Percentiles rank a stretch among this genome's conserved stretches.
Evolutionary conservation across 2,888 invertebrate species (phyloP).

Genomic region (Oithona nana): DNA sequence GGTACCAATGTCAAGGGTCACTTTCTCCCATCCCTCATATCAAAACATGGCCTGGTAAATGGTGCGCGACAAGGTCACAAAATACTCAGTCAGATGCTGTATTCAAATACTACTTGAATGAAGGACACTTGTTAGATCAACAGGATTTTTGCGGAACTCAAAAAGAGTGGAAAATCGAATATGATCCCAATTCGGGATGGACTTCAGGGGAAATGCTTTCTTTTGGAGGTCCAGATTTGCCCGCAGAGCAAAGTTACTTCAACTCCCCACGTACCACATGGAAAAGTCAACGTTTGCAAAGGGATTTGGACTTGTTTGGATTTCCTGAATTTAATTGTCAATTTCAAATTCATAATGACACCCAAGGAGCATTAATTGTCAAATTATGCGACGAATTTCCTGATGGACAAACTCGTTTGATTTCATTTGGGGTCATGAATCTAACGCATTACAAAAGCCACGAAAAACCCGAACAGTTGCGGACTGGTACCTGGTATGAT

Average conservation of each 20-base stretch:
- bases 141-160: neutral
- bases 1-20: constrained; percentile 3
- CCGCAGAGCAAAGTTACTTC: neutral
- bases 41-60: constrained; percentile 10
- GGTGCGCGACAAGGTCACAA: neutral
- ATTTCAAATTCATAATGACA: neutral
- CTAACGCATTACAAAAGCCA: neutral
- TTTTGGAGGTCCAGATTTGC: constrained; percentile 9
- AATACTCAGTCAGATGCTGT: neutral
- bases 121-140: neutral
- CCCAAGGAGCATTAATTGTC: neutral
- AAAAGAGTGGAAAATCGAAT: neutral
- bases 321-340: neutral
- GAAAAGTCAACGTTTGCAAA: neutral
- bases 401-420: constrained; percentile 1
- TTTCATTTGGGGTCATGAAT: neutral
- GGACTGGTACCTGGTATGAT: neutral
- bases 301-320: neutral
- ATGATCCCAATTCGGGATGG: neutral
- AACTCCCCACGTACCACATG: neutral
- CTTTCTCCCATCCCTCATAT: neutral
- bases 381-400: constrained; percentile 4
- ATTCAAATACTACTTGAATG: neutral
- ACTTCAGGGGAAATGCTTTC: constrained; percentile 2
- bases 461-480: neutral